Evolutionary conservation across 2,888 invertebrate species (phyloP).

Genomic region (Apodemia duryi): DNA sequence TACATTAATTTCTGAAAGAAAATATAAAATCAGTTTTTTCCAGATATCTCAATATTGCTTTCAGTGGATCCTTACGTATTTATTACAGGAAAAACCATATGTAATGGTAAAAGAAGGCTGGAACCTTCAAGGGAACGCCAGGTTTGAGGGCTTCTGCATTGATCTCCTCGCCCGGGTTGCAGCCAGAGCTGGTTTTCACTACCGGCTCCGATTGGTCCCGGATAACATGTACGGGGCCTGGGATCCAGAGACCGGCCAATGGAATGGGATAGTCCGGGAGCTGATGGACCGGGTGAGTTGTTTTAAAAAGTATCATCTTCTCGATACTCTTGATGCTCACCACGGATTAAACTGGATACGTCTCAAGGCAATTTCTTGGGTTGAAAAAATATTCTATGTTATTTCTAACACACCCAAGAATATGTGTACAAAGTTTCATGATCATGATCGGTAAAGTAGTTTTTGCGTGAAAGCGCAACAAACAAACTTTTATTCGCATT

Average conservation of each 20-base stretch:
- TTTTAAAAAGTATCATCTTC: not conserved
- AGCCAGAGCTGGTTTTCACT: slow-evolving; percentile 91
- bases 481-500: too few relatives aligned
- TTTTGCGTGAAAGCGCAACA: too few relatives aligned
- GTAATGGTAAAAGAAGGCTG: slow-evolving; percentile 93
- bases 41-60: not conserved
- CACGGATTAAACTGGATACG: too few relatives aligned
- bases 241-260: slow-evolving; percentile 91
- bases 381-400: too few relatives aligned
- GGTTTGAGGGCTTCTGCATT: slow-evolving; percentile 95
- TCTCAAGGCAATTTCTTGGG: too few relatives aligned
- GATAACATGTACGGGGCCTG: slow-evolving; percentile 94
- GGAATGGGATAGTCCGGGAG: slow-evolving; percentile 94
- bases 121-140: slow-evolving; percentile 91
- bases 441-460: too few relatives aligned
- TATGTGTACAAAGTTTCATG: too few relatives aligned
- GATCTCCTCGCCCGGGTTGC: slow-evolving; percentile 92
- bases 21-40: too few relatives aligned
- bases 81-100: slow-evolving; percentile 89
- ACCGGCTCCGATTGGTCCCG: slow-evolving; percentile 89
- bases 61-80: too few relatives aligned
- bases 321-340: too few relatives aligned
- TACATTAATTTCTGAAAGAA: too few relatives aligned
- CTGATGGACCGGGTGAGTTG: slow-evolving; percentile 88
- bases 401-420: too few relatives aligned